phyloP scores from a whole-genome alignment of 2,888 invertebrate species.

The Tetragonisca angustula region DNA sequence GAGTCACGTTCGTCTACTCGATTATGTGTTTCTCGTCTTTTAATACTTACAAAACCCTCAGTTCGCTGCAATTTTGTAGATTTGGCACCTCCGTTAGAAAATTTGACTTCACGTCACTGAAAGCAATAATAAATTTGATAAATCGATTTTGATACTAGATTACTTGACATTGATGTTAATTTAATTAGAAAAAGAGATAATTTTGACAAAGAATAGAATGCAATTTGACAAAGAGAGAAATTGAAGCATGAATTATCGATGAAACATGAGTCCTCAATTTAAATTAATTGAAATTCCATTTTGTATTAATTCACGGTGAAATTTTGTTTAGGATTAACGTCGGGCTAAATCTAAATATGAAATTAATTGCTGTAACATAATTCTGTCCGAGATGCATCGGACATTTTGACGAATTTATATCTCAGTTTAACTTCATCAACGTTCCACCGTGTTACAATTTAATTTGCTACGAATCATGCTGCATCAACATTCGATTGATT shows the following conservation, averaged over 20 bases:
- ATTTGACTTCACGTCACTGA: conserved; percentile 94
- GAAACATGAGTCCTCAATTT: background rate
- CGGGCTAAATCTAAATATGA: background rate
- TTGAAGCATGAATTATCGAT: background rate
- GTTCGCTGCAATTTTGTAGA: conserved; percentile 91
- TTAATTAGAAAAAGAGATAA: no score
- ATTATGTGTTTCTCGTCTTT: background rate
- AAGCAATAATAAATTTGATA: conserved; percentile 62
- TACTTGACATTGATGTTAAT: no score
- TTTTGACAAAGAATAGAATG: background rate
- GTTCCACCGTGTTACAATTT: background rate
- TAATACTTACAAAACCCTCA: conserved; percentile 92
- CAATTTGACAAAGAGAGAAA: background rate
- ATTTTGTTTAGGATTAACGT: background rate
- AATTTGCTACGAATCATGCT: background rate
- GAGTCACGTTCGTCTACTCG: background rate
- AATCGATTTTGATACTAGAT: background rate
- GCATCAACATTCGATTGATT: background rate
- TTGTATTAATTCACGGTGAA: background rate
- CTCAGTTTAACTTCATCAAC: conserved; percentile 3
- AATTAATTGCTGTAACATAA: background rate
- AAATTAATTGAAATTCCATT: background rate
- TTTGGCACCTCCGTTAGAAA: conserved; percentile 90
- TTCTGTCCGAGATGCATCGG: background rate
- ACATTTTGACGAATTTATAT: conserved; percentile 7